A percentile compares a stretch with the other conserved stretches of the same genome.
These are phyloP conservation scores for Hydropsyche betteni DNA, from an alignment of 2,888 invertebrate species.

Conservation along the genomic window DNA sequence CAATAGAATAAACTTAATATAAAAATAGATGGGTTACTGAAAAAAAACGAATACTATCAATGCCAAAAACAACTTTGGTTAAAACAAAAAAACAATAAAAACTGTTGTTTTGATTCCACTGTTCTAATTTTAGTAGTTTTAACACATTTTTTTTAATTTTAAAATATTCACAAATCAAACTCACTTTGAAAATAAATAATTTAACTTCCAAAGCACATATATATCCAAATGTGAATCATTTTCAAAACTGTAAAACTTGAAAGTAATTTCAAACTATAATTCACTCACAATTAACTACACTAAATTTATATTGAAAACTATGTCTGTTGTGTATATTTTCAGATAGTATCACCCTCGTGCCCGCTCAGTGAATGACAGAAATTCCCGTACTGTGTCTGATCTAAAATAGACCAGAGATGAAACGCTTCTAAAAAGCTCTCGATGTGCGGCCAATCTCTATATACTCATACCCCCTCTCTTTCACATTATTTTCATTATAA, in stretches of 20 bases:
- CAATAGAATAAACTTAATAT: too few species aligned
- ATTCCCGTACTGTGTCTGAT: conserved; percentile 34
- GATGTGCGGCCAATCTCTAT: not conserved
- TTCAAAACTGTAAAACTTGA: not conserved
- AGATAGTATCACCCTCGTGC: conserved; percentile 38
- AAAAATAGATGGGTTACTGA: not conserved
- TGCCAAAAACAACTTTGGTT: conserved; percentile 33
- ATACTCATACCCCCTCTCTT: not conserved
- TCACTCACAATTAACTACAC: too few species aligned
- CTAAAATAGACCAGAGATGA: conserved; percentile 42
- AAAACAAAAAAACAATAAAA: not conserved
- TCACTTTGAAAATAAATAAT: too few species aligned
- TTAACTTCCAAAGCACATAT: not conserved
- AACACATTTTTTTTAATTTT: too few species aligned
- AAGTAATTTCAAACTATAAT: too few species aligned
- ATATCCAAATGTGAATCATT: conserved; percentile 22
- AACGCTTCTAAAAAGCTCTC: conserved; percentile 19
- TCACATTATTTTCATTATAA: conserved; percentile 1
- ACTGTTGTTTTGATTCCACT: too few species aligned
- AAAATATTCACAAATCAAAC: too few species aligned
- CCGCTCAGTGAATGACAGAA: conserved; percentile 46
- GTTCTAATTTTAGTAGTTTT: too few species aligned
- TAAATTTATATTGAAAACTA: not conserved
- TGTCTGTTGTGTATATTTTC: conserved; percentile 37
- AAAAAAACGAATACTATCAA: conserved; percentile 24